Evolutionary conservation across 2,797 vertebrate species (phyloP).

Genomic region (Crenuchus spilurus): DNA sequence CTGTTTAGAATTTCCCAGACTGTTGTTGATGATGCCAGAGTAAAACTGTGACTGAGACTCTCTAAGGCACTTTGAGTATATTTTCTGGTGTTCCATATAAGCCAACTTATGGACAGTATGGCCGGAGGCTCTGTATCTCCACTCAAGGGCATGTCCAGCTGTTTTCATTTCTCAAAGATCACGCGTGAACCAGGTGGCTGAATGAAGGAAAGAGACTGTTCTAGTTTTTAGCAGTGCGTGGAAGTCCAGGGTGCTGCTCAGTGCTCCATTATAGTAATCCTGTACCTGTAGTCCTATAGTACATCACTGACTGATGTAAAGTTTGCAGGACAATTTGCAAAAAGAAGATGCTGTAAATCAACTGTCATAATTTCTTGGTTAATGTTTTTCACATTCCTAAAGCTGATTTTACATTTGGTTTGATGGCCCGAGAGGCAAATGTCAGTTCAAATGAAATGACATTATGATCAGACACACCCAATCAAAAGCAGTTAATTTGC

Average conservation of each 20-base stretch:
- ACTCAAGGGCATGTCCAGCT: neutral
- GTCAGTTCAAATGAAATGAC: neutral
- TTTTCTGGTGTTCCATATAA: too few relatives aligned
- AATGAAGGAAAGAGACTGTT: neutral
- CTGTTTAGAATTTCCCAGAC: too few relatives aligned
- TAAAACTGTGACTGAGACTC: too few relatives aligned
- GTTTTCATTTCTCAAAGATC: neutral
- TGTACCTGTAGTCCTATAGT: too few relatives aligned
- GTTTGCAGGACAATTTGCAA: neutral
- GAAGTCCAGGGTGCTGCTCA: neutral
- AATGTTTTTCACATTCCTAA: neutral
- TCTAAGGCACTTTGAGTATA: too few relatives aligned
- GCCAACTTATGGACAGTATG: neutral
- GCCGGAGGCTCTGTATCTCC: neutral
- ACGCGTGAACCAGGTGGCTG: neutral
- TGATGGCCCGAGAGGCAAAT: neutral
- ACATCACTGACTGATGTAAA: neutral
- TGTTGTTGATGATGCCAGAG: too few relatives aligned
- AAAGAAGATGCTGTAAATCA: neutral
- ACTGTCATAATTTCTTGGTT: neutral
- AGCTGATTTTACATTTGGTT: neutral
- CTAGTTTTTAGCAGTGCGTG: neutral
- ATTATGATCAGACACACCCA: constrained; percentile 11
- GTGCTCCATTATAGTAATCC: neutral
- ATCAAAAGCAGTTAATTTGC: neutral